Evolutionary conservation across 2,113 vertebrate species (phyloP), one percentile per base, ranked within the genome.

Genomic region (Ceyx cyanopectus): DNA sequence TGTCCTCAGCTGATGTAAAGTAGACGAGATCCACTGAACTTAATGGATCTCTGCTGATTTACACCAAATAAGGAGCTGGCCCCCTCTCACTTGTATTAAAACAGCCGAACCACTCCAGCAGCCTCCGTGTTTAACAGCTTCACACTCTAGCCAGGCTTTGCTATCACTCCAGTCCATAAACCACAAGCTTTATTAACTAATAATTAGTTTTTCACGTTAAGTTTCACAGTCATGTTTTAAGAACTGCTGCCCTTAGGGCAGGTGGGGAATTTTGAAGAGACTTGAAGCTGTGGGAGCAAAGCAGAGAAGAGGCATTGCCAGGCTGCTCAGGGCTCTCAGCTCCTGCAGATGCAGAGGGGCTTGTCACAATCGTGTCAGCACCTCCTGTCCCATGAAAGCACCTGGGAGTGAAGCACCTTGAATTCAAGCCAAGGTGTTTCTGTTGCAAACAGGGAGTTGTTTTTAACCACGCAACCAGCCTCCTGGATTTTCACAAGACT

Each of bases 11-110:
- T 91, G 91, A 92, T 85, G 91, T 41, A 77, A 77, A 89, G 89
- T 62, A 63, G 89, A 73, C 62, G 89, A 80, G 72, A 73, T 74
- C 43, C 84, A 45, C 84, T 7, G 91, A 70, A 69, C 63, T 85
- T 93, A 91, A 92, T 93, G 95, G 94, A 85, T 32, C 92, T 82
- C 50, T 80, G 63, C 84, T 78, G 93, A 68, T 92, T 95, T 96
- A 85, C 92, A 85, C 96, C 92, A 48, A 18, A 14, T 1, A 63
- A 62, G 43, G 78, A 48, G 65, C 53, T 82, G 86, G 62, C 70
- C 84, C 65, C 54, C 46, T 46, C 75, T 54, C 7, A 1, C 87
- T 41, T 2, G 0, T 53, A n/a, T 26, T 75, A 84, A 79, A 94
- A 24, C 37, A 37, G 61, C 86, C 0, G 0, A 76, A 18, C 32